Percentiles rank a stretch among this genome's conserved stretches.
These are phyloP conservation scores for Rhopalosiphum padi DNA, from an alignment of 1,140 invertebrate species.

Conservation along the genomic window DNA sequence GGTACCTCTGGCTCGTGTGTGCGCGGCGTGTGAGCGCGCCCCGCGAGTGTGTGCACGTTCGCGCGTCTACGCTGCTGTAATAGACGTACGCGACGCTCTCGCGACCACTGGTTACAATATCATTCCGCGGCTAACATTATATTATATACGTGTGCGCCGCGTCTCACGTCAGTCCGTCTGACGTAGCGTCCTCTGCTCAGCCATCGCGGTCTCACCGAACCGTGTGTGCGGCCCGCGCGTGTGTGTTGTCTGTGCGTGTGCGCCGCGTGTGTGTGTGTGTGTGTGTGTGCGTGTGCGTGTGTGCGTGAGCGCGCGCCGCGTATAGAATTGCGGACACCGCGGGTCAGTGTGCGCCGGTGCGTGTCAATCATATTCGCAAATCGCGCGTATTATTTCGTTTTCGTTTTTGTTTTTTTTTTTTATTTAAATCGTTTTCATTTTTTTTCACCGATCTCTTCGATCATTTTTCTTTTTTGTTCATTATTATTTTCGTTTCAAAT, in stretches of 20 bases:
- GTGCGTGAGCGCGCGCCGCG: background rate
- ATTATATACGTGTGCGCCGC: conserved; percentile 7
- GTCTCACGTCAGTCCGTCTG: conserved; percentile 28
- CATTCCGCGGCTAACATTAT: background rate
- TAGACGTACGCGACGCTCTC: background rate
- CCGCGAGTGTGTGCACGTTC: background rate
- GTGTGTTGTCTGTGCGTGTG: background rate
- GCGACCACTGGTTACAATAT: background rate
- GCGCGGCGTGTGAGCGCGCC: background rate
- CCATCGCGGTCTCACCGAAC: conserved; percentile 4
- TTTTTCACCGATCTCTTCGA: background rate
- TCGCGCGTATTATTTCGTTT: background rate
- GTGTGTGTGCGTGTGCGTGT: background rate
- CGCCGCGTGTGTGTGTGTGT: background rate
- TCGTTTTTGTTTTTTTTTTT: background rate
- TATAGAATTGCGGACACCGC: background rate
- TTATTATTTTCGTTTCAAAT: background rate
- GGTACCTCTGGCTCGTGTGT: background rate
- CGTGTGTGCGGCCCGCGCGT: background rate
- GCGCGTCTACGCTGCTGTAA: background rate
- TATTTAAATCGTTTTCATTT: background rate
- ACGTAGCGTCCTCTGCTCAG: conserved; percentile 22
- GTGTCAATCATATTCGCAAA: conserved; percentile 42
- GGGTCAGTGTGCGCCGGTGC: conserved; percentile 53
- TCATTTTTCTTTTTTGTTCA: background rate